Base-by-base conservation (phyloP, 1,140 invertebrate genomes). In the Apis laboriosa region DNA sequence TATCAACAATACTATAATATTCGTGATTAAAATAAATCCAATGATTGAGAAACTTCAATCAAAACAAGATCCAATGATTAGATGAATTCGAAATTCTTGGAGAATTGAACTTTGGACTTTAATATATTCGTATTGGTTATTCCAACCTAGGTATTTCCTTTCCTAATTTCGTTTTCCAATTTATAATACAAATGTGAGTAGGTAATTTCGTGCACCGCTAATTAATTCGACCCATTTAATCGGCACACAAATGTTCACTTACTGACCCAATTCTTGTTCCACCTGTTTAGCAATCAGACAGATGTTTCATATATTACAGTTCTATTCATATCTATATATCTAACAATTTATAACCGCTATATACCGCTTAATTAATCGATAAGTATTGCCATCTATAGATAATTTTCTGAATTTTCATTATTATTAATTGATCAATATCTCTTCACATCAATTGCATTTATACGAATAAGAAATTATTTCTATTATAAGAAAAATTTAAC, bases 161-260 rank as follows among this genome's bases (percentile, higher is more conserved):
- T 28, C 51, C 55, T 34, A 67, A 66, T 77, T 77, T 74, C 51
- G 71, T 55, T 53, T 19, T 70, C 19, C 55, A 58, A 70, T 78
- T 70, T 77, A 77, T 61, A 77, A 55, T 13, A 28, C 34, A 64
- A 49, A 24, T 43, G 73, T 55, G 43, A n/a, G 63, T 49, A 58
- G 55, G 64, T 68, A 66, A 82, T 82, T 82, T 70, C 76, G 28
- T 19, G 34, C 67, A 43, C 51, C 67, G 75, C 71, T 83, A 83
- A 83, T 78, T 83, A 83, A 83, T 71, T 71, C 76, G 75, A 71
- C 58, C 76, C 67, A 56, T 78, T 83, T 83, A 78, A 77, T 71
- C 72, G 67, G 53, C 66, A 70, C 60, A 83, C 24, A 71, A 43
- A 61, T 4, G 76, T 61, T 78, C 76, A 55, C 63, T 67, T 24